Evolutionary conservation across 2,888 invertebrate species (phyloP).

Genomic region (Parapristionchus giblindavisi): DNA sequence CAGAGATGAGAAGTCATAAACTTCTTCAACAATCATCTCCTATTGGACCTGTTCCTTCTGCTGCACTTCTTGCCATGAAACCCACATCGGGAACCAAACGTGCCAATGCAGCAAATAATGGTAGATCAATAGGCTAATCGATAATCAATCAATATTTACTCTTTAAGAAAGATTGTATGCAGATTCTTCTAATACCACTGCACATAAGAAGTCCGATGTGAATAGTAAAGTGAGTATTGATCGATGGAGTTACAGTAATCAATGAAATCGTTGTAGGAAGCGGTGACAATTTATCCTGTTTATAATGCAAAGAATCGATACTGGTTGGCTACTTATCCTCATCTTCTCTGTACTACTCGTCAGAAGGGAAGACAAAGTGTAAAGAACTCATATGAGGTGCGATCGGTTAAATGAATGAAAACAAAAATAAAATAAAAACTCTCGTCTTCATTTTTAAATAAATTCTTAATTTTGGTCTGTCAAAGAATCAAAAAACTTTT

Average conservation of each 20-base stretch:
- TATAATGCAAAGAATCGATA: conserved; percentile 62
- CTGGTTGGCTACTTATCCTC: conserved; percentile 68
- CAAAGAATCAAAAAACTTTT: neutral
- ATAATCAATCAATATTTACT: conserved; percentile 15
- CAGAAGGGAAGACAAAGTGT: conserved; percentile 64
- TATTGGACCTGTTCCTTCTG: conserved; percentile 54
- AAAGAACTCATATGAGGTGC: conserved; percentile 52
- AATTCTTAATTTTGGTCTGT: neutral
- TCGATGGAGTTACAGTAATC: neutral
- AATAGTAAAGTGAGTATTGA: conserved; percentile 55
- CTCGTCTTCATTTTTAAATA: neutral
- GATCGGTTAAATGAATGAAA: neutral
- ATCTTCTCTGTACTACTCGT: conserved; percentile 66
- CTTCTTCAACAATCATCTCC: conserved; percentile 65
- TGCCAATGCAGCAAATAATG: conserved; percentile 54
- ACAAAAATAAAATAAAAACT: neutral
- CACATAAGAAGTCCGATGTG: conserved; percentile 68
- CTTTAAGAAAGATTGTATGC: conserved; percentile 26
- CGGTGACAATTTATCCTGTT: conserved; percentile 61
- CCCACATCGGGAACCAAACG: conserved; percentile 66
- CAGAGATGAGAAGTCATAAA: conserved; percentile 61
- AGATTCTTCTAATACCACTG: conserved; percentile 57
- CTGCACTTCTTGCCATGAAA: conserved; percentile 67
- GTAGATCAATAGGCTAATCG: conserved; percentile 28
- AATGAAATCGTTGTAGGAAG: conserved; percentile 41